Evolutionary conservation across 2,888 invertebrate genomes (phyloP).

Genomic region (Athalia circularis): DNA sequence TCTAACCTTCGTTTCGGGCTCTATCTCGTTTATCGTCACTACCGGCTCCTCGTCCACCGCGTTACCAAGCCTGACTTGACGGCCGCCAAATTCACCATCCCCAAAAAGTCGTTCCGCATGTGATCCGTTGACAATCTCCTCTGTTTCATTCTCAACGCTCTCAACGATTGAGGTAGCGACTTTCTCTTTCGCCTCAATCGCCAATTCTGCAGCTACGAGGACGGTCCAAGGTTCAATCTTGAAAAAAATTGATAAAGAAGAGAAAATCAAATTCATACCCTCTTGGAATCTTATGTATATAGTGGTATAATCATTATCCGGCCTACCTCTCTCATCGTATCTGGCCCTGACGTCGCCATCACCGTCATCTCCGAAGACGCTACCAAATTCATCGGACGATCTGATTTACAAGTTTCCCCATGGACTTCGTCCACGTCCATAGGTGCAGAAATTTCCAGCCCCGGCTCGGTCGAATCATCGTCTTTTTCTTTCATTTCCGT

Average conservation of each 20-base stretch:
- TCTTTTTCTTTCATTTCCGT: slow-evolving; percentile 1
- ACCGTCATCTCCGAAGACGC: not conserved
- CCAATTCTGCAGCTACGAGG: slow-evolving; percentile 50
- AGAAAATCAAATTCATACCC: not conserved
- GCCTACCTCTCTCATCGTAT: slow-evolving; percentile 6
- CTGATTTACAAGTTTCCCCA: slow-evolving; percentile 39
- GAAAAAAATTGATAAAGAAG: not conserved
- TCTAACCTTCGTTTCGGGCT: slow-evolving; percentile 68
- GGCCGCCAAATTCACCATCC: not conserved
- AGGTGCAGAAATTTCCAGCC: not conserved
- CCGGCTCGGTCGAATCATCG: slow-evolving; percentile 6
- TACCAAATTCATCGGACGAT: slow-evolving; percentile 1
- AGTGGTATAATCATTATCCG: not conserved
- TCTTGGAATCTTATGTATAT: not conserved
- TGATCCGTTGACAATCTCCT: slow-evolving; percentile 26
- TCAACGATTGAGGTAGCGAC: slow-evolving; percentile 27
- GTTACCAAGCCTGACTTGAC: slow-evolving; percentile 33
- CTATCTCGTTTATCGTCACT: slow-evolving; percentile 56
- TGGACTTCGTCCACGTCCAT: slow-evolving; percentile 30
- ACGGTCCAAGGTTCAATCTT: slow-evolving; percentile 26
- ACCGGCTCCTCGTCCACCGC: slow-evolving; percentile 52
- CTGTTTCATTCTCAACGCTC: slow-evolving; percentile 33
- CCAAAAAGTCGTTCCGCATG: not conserved
- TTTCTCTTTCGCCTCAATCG: slow-evolving; percentile 56
- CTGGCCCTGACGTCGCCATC: not conserved